Percentiles rank a stretch among this genome's conserved stretches.
Conservation (phyloP, 2,113 vertebrate species). For the Hyaena hyaena region DNA sequence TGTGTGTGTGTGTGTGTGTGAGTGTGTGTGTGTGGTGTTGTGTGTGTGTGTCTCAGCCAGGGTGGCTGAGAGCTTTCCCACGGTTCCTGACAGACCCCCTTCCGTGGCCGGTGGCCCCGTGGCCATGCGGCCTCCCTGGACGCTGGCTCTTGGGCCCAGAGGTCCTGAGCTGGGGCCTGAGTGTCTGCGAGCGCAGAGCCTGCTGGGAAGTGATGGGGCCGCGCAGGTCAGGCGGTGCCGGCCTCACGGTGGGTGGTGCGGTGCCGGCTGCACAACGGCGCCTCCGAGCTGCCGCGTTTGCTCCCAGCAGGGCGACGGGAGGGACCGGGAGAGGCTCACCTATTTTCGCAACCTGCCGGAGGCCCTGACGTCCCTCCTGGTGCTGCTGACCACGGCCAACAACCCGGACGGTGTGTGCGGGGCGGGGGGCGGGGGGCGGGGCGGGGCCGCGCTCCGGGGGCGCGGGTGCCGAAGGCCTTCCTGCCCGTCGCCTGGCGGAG, state of each 20-base stretch:
- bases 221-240: neutral
- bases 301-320: slow-evolving; percentile 86
- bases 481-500: too few relatives aligned
- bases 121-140: rapidly evolving
- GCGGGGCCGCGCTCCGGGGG: rapidly evolving
- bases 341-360: slow-evolving; percentile 92
- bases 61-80: neutral
- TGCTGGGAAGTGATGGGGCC: neutral
- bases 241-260: neutral
- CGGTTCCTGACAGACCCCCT: neutral
- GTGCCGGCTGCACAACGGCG: rapidly evolving
- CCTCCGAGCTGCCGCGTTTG: neutral
- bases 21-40: neutral
- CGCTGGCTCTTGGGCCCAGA: neutral
- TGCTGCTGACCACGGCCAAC: slow-evolving; percentile 97
- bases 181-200: neutral
- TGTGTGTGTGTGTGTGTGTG: neutral
- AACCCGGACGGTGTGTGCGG: slow-evolving; percentile 93
- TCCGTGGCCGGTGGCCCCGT: rapidly evolving
- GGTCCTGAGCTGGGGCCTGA: neutral
- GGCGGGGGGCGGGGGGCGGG: rapidly evolving
- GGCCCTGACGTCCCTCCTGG: slow-evolving; percentile 93
- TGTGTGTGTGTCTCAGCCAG: neutral
- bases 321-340: slow-evolving; percentile 90
- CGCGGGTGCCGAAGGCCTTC: too few relatives aligned